Evolutionary conservation across 53 echinoderm and acorn worm genomes (phyloP).

Genomic region (Hippasteria phrygiana): DNA sequence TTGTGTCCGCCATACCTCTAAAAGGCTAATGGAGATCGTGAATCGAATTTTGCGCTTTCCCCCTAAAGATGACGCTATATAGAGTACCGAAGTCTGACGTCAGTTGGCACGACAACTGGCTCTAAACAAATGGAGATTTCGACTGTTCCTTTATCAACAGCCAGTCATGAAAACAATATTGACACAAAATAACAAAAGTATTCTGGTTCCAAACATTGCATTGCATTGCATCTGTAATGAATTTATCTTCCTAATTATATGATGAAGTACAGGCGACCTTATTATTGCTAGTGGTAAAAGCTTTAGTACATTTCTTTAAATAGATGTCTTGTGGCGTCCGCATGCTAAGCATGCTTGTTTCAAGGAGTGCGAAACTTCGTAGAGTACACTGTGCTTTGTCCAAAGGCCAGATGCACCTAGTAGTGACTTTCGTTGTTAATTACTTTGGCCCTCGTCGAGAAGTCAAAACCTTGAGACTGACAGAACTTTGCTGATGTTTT

Average conservation of each 20-base stretch:
- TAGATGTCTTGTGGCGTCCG: neutral
- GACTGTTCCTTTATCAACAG: too few species aligned
- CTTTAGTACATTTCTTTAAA: neutral
- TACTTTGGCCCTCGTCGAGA: neutral
- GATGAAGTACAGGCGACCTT: neutral
- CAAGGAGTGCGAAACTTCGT: neutral
- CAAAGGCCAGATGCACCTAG: neutral
- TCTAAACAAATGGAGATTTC: too few species aligned
- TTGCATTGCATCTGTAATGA: neutral
- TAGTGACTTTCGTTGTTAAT: neutral
- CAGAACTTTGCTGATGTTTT: neutral
- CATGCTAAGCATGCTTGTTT: slow-evolving; percentile 31
- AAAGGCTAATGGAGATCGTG: too few species aligned
- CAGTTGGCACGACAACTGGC: too few species aligned
- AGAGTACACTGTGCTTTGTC: neutral
- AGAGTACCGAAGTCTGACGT: too few species aligned
- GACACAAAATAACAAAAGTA: too few species aligned
- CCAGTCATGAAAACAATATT: too few species aligned
- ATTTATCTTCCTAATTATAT: neutral
- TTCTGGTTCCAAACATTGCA: too few species aligned
- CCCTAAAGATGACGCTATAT: too few species aligned
- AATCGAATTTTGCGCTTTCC: too few species aligned
- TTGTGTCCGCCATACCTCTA: too few species aligned
- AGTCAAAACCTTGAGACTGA: neutral
- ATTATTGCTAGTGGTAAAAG: neutral